phyloP scores from a whole-genome alignment of 2,797 vertebrate species.

The Ceryle rudis region DNA sequence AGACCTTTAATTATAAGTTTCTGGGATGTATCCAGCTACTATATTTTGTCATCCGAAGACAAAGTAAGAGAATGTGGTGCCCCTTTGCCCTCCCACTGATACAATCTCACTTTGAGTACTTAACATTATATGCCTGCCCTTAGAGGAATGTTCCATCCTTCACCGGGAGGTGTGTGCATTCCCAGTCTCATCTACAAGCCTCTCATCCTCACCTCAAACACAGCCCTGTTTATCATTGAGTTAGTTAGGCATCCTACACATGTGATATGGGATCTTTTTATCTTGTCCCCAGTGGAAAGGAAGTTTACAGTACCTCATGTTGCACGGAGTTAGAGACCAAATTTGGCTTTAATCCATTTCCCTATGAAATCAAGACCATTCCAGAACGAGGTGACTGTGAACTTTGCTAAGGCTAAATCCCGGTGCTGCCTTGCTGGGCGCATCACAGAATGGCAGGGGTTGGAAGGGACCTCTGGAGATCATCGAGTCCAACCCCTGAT shows the following conservation, averaged over 20 bases:
- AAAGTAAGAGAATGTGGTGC: background rate
- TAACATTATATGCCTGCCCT: background rate
- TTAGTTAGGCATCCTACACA: background rate
- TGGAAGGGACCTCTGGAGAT: no score
- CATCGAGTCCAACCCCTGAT: background rate
- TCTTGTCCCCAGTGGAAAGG: background rate
- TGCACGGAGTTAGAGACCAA: background rate
- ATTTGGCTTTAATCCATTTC: background rate
- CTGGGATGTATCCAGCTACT: background rate
- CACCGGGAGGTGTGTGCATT: background rate
- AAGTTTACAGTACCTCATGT: background rate
- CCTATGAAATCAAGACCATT: background rate
- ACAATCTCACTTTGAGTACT: background rate
- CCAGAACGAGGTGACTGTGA: background rate
- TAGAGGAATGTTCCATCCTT: background rate
- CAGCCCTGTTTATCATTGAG: background rate
- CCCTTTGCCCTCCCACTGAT: background rate
- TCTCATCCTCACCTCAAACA: background rate
- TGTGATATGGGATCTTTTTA: background rate
- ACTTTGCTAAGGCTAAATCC: background rate
- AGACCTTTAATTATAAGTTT: conserved; percentile 54
- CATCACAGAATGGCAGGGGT: no score
- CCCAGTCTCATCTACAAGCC: background rate
- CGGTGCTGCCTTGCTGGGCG: background rate
- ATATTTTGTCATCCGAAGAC: background rate